Base-by-base conservation (phyloP, 1,140 invertebrate genomes). In the Apis cerana region DNA sequence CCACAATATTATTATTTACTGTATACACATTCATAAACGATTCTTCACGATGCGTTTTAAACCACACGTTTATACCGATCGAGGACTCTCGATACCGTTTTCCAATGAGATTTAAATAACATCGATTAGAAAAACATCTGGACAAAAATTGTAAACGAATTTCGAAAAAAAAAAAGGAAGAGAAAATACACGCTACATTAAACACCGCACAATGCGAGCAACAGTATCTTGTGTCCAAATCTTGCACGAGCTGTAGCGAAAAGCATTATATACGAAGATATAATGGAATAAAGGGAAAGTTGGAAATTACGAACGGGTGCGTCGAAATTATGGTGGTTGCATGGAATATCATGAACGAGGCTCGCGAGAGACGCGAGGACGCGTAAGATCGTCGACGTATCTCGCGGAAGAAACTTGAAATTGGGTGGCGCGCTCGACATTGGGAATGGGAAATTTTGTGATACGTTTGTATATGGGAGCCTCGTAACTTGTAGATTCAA, bases 271-370 rank as follows among this genome's bases (percentile, higher is more conserved):
- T 23, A 33, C 62, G 75, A 54, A 21, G 62, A 62, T 12, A 23
- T 33, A 33, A 33, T 12, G 52, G 52, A 48, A 56, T 43, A 65
- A 77, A 71, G 70, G 78, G 75, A 33, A 33, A 77, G 65, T 62
- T 64, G 10, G n/a, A 64, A 83, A 75, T 83, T 82, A 71, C 75
- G 65, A 78, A 79, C 23, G 72, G 82, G 79, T 80, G 81, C 71
- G 58, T 88, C 68, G 59, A 84, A 90, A 82, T 90, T 91, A 91
- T 87, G 83, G 83, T 54, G 19, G 67, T 77, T 86, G 90, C 85
- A 85, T 87, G 87, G 54, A 75, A 81, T 78, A 54, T 56, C 12
- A 50, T 21, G 85, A 75, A 83, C 74, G 69, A 85, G 83, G 76
- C 72, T 86, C 72, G 59, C 75, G 82, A 43, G 33, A 75, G 77